Conservation (phyloP, 2,113 vertebrate genomes). For the Lutjanus erythropterus region DNA sequence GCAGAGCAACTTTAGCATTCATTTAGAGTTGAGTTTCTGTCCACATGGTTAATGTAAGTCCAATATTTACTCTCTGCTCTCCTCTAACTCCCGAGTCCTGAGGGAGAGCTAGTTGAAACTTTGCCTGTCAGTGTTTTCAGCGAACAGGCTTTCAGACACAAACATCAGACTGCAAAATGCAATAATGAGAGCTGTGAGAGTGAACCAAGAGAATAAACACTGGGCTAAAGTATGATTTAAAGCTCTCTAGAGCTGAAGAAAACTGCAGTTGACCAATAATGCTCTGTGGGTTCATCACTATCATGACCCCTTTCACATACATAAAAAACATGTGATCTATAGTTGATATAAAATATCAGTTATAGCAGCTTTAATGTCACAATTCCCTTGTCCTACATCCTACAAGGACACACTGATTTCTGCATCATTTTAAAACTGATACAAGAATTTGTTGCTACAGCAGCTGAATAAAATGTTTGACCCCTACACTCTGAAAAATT, state of each 20-base stretch:
- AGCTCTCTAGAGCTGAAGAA: too few species aligned
- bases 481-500: neutral
- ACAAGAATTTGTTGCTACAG: neutral
- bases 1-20: neutral
- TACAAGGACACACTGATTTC: neutral
- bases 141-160: too few species aligned
- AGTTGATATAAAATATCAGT: neutral
- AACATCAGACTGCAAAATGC: too few species aligned
- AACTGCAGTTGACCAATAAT: neutral
- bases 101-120: neutral
- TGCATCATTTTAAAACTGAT: neutral
- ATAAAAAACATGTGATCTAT: neutral
- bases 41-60: neutral
- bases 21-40: neutral
- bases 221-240: neutral
- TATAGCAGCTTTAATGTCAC: neutral
- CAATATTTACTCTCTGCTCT: neutral
- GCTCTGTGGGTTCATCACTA: neutral
- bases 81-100: too few species aligned
- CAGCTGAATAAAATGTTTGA: neutral
- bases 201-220: neutral
- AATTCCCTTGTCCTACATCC: neutral
- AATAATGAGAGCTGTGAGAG: neutral
- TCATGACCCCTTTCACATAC: neutral
- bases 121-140: too few species aligned